Base-by-base conservation (phyloP, 2,113 vertebrate genomes). In the Perca fluviatilis region DNA sequence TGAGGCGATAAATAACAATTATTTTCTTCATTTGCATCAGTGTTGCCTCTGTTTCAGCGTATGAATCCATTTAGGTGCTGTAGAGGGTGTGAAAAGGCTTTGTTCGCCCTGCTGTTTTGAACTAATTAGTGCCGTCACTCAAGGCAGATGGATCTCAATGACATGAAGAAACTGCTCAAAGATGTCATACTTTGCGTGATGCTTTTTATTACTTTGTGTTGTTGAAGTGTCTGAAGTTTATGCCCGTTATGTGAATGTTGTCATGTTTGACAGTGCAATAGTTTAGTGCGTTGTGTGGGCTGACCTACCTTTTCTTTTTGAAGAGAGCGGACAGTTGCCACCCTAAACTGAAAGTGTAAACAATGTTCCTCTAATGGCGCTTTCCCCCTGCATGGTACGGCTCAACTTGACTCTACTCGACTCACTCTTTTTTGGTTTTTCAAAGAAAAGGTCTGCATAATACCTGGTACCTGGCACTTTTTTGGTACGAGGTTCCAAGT, bases 1-100 rank as follows among this genome's bases (percentile, higher is more conserved):
- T 33, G 10, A 96, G 95, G 94, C 90, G 63, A 91, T 97, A 96
- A 96, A 95, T 94, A 95, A 93, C 94, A 93, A 92, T 40, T 40
- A 5, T 95, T 96, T 95, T 96, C 94, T 94, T 97, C 36, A 30
- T 50, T 50, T 19, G 15, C 47, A 96, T 94, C 95, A 70, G 25
- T 54, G n/a, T 56, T 61, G 7, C 51, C 30, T 36, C n/a, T 49
- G 46, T 78, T 25, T 46, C 3, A 3, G 25, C 6, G 21, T 66
- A 33, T 36, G 46, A 30, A 61, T 18, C 27, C 36, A 4, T 62
- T 30, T 77, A 74, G 85, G 83, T 71, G 68, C 71, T 74, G 58
- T 8, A 57, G 43, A 71, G 13, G 57, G 54, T 86, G 77, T 85
- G 40, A 73, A 80, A 53, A 77, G 43, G 43, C 71, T 50, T 16